Evolutionary conservation across 2,888 invertebrate species (phyloP), one percentile per base, ranked within the genome.

Genomic region (Margaritifera margaritifera): DNA sequence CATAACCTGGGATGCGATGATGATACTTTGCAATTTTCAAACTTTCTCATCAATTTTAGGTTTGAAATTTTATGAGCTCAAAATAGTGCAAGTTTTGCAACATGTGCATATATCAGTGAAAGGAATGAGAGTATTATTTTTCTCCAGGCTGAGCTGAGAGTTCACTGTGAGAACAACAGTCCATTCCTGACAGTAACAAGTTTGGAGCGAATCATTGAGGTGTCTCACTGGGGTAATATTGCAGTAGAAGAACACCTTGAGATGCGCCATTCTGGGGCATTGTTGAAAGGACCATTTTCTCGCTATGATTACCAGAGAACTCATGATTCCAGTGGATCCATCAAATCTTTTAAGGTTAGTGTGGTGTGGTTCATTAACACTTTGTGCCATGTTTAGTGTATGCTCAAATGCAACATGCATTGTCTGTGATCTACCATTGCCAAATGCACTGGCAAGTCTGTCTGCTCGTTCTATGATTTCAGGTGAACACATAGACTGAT

Each of bases 151-250:
- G 93, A 94, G 31, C 76, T 98, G 80, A 91, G 91, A 56, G 91
- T 99, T 53, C 99, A 99, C 90, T 98, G 94, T 88, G 99, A 98
- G 90, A 99, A 98, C 90, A 97, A 98, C 89, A 93, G 95, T 56
- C 98, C 99, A 51, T 99, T 99, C 90, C 91, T 99, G 78, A 96
- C 96, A n/a, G 96, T 98, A 0, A 95, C 95, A 0, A 92, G 93
- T 60, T 90, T 99, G 80, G 95, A 95, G 82, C 93, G 99, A 62
- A 91, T 93, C 0, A 95, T 99, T 83, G 99, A 99, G 91, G 93
- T 99, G 3, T 99, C 99, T 0, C 99, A 99, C 89, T 99, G 99
- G 99, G 99, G 99, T 15, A 98, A 99, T 87, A 96, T 99, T 84
- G 99, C 99, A 27, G 93, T 99, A 0, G 98, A 99, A 89, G 99